A percentile compares a stretch with the other conserved stretches of the same genome.
Evolutionary conservation across 2,797 vertebrate genomes (phyloP).

Genomic region (Orestias chungarensis): DNA sequence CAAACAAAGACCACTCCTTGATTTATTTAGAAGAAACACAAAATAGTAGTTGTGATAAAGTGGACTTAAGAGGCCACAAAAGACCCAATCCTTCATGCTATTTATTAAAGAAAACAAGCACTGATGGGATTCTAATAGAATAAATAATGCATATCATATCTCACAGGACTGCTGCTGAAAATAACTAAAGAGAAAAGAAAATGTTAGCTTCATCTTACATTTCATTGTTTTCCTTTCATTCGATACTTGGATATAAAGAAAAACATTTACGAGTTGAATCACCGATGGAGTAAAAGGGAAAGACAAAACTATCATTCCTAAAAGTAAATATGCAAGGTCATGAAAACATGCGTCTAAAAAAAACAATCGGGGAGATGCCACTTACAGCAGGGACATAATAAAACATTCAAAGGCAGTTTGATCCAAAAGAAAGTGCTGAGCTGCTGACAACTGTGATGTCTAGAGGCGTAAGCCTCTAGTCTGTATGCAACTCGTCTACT

Average conservation of each 20-base stretch:
- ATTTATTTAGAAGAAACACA: constrained; percentile 60
- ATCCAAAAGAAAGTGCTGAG: constrained; percentile 26
- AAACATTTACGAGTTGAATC: not conserved
- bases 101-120: constrained; percentile 44
- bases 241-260: not conserved
- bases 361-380: not conserved
- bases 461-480: constrained; percentile 40
- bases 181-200: not conserved
- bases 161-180: not conserved
- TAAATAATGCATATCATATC: constrained; percentile 3
- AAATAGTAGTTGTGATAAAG: constrained; percentile 45
- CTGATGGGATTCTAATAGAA: constrained; percentile 21
- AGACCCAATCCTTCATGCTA: constrained; percentile 34
- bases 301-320: not conserved
- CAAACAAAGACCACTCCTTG: constrained; percentile 7
- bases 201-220: not conserved
- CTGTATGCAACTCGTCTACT: constrained; percentile 14
- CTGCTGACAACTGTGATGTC: constrained; percentile 19
- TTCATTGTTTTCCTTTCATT: not conserved
- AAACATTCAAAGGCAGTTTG: constrained; percentile 8
- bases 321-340: not conserved
- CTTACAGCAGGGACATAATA: not conserved
- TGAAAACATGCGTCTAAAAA: not conserved
- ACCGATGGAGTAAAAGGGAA: not conserved
- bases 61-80: constrained; percentile 43